A percentile compares a stretch with the other conserved stretches of the same genome.
These are phyloP conservation scores for Clarias pachynema DNA, from an alignment of 2,797 vertebrate species.

Conservation along the genomic window DNA sequence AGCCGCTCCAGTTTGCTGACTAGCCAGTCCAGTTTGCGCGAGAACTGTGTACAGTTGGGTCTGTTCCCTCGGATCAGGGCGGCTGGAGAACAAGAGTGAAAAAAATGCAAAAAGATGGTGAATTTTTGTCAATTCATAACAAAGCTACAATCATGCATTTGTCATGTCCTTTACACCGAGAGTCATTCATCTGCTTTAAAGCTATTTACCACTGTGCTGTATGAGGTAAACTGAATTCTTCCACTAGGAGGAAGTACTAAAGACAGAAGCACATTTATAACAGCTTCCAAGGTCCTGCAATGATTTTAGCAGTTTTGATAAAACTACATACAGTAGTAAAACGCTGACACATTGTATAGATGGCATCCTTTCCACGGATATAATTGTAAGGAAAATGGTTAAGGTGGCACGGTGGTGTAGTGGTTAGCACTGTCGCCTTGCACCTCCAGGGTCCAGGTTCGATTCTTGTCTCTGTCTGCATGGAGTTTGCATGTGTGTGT, in stretches of 20 bases:
- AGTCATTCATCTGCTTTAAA: conserved; percentile 47
- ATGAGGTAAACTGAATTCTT: not conserved
- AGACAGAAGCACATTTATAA: not conserved
- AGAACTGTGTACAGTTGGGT: conserved; percentile 97
- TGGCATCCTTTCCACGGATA: not conserved
- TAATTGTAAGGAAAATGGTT: not conserved
- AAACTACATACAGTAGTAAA: not conserved
- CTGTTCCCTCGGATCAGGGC: conserved; percentile 94
- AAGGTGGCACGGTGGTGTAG: too few relatives aligned
- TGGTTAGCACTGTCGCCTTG: too few relatives aligned
- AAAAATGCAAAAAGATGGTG: not conserved
- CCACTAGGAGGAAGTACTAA: conserved; percentile 27
- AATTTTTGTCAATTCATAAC: conserved; percentile 18
- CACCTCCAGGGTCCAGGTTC: too few relatives aligned
- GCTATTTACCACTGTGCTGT: conserved; percentile 57
- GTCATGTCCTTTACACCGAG: conserved; percentile 43
- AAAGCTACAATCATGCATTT: conserved; percentile 26
- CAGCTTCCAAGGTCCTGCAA: not conserved
- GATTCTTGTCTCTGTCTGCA: too few relatives aligned
- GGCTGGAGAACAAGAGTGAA: conserved; percentile 72
- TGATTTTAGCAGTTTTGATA: not conserved
- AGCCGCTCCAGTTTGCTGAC: conserved; percentile 96
- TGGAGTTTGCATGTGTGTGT: too few relatives aligned
- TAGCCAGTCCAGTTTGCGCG: conserved; percentile 94
- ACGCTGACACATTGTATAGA: not conserved